These are phyloP conservation scores for Capitella teleta DNA, from an alignment of 1,140 invertebrate genomes.

Conservation along the genomic window DNA sequence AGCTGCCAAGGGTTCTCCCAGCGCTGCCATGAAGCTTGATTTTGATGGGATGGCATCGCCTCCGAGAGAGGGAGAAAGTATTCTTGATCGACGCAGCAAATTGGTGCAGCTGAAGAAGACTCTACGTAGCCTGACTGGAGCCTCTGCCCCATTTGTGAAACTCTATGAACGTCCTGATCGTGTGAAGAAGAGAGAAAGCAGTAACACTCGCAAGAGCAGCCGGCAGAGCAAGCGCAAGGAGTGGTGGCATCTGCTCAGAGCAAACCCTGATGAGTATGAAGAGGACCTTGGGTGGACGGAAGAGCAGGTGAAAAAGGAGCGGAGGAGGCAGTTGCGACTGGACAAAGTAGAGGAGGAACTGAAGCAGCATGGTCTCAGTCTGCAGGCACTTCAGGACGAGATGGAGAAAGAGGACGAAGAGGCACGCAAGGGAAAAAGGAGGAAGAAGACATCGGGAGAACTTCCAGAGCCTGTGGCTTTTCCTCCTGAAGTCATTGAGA, in stretches of 20 bases:
- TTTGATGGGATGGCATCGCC: too few relatives aligned
- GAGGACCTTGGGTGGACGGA: neutral
- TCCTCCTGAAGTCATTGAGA: too few relatives aligned
- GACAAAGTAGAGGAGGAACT: neutral
- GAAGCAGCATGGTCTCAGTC: neutral
- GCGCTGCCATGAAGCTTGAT: too few relatives aligned
- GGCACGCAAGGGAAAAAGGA: neutral
- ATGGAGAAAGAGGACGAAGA: neutral
- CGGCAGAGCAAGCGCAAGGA: constrained; percentile 1
- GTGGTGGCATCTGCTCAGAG: constrained; percentile 9
- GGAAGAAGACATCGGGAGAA: too few relatives aligned
- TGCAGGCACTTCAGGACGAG: too few relatives aligned
- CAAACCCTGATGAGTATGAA: constrained; percentile 1
- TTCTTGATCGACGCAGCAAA: constrained; percentile 1
- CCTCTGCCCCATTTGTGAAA: neutral
- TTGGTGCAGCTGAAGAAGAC: neutral
- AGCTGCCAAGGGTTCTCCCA: too few relatives aligned
- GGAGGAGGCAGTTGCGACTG: neutral
- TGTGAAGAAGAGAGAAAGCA: neutral
- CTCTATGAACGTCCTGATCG: neutral
- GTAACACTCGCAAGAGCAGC: neutral
- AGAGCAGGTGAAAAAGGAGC: neutral
- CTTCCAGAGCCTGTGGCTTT: too few relatives aligned
- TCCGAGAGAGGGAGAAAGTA: neutral
- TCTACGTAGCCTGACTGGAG: neutral